A percentile compares a stretch with the other conserved stretches of the same genome.
These are phyloP conservation scores for Calephelis perditalis DNA, from an alignment of 2,888 invertebrate species.

Conservation along the genomic window DNA sequence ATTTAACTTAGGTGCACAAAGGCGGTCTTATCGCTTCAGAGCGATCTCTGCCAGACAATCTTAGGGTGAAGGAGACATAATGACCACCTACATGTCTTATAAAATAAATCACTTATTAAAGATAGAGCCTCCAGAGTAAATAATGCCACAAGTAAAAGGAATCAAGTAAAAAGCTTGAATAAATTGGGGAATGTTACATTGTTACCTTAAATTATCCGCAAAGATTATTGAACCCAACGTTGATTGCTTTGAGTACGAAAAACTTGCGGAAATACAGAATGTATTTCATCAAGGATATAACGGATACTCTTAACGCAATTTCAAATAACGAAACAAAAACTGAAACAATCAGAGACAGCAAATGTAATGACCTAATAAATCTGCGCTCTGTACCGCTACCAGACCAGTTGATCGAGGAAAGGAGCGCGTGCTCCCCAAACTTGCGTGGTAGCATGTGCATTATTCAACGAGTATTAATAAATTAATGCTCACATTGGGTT, in stretches of 20 bases:
- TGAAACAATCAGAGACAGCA: conserved; percentile 8
- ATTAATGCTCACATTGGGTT: conserved; percentile 70
- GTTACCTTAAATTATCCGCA: neutral
- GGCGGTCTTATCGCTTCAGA: too few species aligned
- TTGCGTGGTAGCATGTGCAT: conserved; percentile 50
- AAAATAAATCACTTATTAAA: too few species aligned
- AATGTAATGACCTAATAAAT: conserved; percentile 25
- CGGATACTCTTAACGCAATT: conserved; percentile 10
- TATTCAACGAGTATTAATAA: conserved; percentile 72
- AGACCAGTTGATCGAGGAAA: conserved; percentile 45
- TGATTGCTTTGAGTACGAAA: neutral
- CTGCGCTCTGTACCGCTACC: conserved; percentile 21
- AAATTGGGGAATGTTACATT: too few species aligned
- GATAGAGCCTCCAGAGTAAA: too few species aligned
- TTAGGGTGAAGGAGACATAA: too few species aligned
- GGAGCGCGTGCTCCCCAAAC: conserved; percentile 54
- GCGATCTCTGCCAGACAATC: too few species aligned
- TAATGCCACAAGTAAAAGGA: too few species aligned
- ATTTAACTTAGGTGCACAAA: too few species aligned
- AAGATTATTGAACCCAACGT: conserved; percentile 2
- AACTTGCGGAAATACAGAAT: conserved; percentile 5
- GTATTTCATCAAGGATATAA: conserved; percentile 6
- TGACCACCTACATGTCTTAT: too few species aligned
- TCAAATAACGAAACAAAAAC: conserved; percentile 12
- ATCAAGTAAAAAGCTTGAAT: too few species aligned